Evolutionary conservation across 2,888 invertebrate species (phyloP).

Genomic region (Cheilosia urbana): DNA sequence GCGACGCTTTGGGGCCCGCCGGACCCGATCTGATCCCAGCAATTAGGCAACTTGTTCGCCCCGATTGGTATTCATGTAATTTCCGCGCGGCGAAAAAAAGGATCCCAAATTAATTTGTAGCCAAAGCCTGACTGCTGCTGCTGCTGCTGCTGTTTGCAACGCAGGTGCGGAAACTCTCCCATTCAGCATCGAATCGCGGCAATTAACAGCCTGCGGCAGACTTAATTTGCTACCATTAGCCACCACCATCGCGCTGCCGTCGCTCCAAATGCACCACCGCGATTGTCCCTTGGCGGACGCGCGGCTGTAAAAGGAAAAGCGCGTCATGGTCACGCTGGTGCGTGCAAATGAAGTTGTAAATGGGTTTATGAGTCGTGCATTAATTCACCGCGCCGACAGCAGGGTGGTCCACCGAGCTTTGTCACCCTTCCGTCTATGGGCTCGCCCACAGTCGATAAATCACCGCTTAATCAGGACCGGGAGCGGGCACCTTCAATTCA

Average conservation of each 20-base stretch:
- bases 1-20: conserved; percentile 65
- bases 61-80: conserved; percentile 70
- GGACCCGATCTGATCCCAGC: conserved; percentile 63
- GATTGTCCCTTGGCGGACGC: conserved; percentile 20
- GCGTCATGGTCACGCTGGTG: conserved; percentile 69
- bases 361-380: conserved; percentile 70
- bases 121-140: conserved; percentile 28
- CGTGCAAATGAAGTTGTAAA: conserved; percentile 75
- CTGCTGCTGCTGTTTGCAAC: conserved; percentile 34
- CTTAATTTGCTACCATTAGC: conserved; percentile 75
- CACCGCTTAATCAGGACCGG: conserved; percentile 57
- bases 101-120: conserved; percentile 73
- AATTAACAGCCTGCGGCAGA: conserved; percentile 75
- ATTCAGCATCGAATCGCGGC: conserved; percentile 70
- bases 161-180: conserved; percentile 67
- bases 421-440: conserved; percentile 52
- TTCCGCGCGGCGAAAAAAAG: conserved; percentile 56
- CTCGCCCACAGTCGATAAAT: conserved; percentile 68
- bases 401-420: conserved; percentile 68
- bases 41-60: conserved; percentile 72
- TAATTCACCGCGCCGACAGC: conserved; percentile 46
- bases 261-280: conserved; percentile 3
- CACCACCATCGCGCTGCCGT: conserved; percentile 51
- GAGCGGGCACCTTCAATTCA: conserved; percentile 34
- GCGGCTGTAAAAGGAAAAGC: conserved; percentile 59